These are phyloP conservation scores for Okamejei kenojei DNA, from an alignment of 2,797 vertebrate species.

Conservation along the genomic window DNA sequence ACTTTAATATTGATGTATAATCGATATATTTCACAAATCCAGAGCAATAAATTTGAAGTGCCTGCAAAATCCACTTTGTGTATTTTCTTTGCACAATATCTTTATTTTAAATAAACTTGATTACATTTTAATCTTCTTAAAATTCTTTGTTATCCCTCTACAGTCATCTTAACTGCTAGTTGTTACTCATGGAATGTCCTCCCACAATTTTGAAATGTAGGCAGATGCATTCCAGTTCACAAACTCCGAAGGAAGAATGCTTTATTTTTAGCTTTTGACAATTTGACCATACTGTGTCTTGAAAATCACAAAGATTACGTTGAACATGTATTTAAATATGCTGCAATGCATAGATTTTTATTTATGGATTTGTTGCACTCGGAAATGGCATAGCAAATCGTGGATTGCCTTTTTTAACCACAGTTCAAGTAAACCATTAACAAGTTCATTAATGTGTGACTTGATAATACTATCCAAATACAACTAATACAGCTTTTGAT, in stretches of 20 bases:
- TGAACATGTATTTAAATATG: neutral
- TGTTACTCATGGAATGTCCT: neutral
- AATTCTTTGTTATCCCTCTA: neutral
- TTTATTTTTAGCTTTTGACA: neutral
- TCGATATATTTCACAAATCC: neutral
- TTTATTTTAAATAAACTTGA: neutral
- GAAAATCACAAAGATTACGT: neutral
- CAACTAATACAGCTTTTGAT: slow-evolving; percentile 14
- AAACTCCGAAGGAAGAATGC: neutral
- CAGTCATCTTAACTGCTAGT: neutral
- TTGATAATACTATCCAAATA: neutral
- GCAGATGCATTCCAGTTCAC: neutral
- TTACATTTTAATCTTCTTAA: neutral
- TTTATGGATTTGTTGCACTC: neutral
- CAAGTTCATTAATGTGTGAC: neutral
- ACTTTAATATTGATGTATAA: neutral
- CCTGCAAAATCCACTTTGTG: neutral
- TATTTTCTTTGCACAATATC: neutral
- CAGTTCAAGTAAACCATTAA: neutral
- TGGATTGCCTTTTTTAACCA: neutral
- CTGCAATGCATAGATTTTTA: neutral
- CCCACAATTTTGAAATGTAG: neutral
- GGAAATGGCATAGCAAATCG: neutral
- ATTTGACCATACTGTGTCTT: neutral
- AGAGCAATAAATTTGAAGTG: neutral